Conservation (phyloP, 2,113 vertebrate genomes). For the Eurypyga helias region DNA sequence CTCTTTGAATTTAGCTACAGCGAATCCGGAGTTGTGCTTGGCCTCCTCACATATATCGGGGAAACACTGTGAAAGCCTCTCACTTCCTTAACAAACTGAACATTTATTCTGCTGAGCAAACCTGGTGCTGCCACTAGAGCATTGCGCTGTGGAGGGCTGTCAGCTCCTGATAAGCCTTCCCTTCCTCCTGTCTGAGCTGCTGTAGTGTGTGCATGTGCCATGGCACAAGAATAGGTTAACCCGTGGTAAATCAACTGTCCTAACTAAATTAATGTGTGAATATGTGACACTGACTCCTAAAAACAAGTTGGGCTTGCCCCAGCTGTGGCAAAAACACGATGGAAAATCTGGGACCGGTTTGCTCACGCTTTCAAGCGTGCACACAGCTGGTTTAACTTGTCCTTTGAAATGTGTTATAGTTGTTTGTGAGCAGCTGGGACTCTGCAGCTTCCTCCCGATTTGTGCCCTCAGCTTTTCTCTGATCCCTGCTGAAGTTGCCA, state of each 20-base stretch:
- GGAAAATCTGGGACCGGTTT: background rate
- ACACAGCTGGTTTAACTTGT: background rate
- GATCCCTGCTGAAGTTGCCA: background rate
- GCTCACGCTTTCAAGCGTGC: rapidly evolving
- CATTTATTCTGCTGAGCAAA: conserved; percentile 23
- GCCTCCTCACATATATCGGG: background rate
- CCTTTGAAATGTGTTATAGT: background rate
- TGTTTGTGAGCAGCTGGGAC: background rate
- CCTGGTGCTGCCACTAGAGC: background rate
- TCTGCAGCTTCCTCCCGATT: background rate
- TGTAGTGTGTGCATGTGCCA: background rate
- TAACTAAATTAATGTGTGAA: background rate
- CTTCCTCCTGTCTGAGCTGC: background rate
- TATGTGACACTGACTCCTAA: background rate
- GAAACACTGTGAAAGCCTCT: background rate
- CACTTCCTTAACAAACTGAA: background rate
- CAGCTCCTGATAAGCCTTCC: conserved; percentile 24
- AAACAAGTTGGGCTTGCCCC: background rate
- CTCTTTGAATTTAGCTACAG: background rate
- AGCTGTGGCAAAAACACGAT: background rate
- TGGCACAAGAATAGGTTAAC: background rate
- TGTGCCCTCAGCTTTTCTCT: background rate
- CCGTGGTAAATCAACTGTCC: background rate
- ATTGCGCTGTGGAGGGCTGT: background rate
- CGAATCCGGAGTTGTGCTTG: background rate